Conservation (phyloP, 2,797 vertebrate genomes). For the Takifugu ocellatus region DNA sequence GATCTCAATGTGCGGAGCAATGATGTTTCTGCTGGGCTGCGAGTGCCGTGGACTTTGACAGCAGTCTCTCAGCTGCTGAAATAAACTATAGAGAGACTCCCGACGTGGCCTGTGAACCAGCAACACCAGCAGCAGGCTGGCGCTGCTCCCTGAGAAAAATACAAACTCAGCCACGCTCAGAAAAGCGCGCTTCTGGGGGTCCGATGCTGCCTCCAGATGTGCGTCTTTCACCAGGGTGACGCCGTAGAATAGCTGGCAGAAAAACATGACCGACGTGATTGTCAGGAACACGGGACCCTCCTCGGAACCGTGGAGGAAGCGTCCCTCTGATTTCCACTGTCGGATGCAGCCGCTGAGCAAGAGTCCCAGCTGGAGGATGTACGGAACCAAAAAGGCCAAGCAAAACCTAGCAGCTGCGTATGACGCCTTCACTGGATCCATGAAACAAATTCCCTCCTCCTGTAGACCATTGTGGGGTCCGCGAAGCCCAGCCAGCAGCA, state of each 20-base stretch:
- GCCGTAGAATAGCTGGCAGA: constrained; percentile 73
- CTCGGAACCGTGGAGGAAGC: constrained; percentile 63
- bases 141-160: constrained; percentile 75
- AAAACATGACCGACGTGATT: constrained; percentile 25
- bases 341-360: constrained; percentile 42
- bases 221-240: constrained; percentile 63
- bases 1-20: constrained; percentile 67
- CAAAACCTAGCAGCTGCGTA: constrained; percentile 74
- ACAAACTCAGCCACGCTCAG: constrained; percentile 76
- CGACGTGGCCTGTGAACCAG: constrained; percentile 67
- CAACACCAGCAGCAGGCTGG: constrained; percentile 65
- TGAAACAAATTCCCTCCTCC: constrained; percentile 43
- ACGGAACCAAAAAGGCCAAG: constrained; percentile 69
- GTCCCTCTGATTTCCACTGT: constrained; percentile 46
- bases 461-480: constrained; percentile 40
- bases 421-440: constrained; percentile 65
- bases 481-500: constrained; percentile 62
- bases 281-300: constrained; percentile 38
- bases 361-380: constrained; percentile 57
- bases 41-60: constrained; percentile 43
- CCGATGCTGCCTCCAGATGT: constrained; percentile 4
- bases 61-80: constrained; percentile 53
- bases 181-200: constrained; percentile 37
- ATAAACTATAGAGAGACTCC: constrained; percentile 40
- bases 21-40: constrained; percentile 65